Percentiles rank a stretch among this genome's conserved stretches.
Conservation (phyloP, 2,888 invertebrate genomes). For the Drosophila koepferae region DNA sequence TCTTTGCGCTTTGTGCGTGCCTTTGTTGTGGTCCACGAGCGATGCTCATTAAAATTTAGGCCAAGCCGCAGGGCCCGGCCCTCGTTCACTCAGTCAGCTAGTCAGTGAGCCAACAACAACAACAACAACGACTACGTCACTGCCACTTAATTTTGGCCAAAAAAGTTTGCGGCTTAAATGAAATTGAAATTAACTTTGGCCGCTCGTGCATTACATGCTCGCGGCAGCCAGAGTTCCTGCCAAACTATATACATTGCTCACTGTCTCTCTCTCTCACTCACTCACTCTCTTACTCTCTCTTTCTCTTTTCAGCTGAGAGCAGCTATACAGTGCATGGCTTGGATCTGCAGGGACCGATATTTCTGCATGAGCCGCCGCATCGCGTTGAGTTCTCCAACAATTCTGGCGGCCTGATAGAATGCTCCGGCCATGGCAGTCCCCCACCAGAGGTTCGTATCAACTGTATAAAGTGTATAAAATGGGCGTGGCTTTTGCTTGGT, state of each 20-base stretch:
- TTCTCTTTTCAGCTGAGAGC: constrained; percentile 59
- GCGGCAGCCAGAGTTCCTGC: constrained; percentile 19
- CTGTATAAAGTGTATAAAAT: constrained; percentile 23
- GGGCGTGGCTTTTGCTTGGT: constrained; percentile 20
- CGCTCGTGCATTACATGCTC: constrained; percentile 37
- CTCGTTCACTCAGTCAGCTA: not conserved
- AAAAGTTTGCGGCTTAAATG: constrained; percentile 55
- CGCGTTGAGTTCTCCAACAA: constrained; percentile 92
- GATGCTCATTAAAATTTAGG: constrained; percentile 79
- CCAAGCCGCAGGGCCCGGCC: constrained; percentile 57
- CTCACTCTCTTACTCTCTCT: constrained; percentile 9
- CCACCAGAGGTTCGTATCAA: constrained; percentile 87
- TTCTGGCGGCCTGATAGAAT: constrained; percentile 90
- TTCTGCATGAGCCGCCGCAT: constrained; percentile 90
- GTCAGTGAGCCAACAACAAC: constrained; percentile 10
- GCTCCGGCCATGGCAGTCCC: constrained; percentile 89
- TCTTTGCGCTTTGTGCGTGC: constrained; percentile 66
- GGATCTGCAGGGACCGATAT: constrained; percentile 90
- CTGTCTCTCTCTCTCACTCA: constrained; percentile 13
- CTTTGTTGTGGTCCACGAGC: constrained; percentile 75
- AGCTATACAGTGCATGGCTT: constrained; percentile 83
- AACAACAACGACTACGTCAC: constrained; percentile 22
- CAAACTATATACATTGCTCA: constrained; percentile 49
- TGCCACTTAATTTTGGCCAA: constrained; percentile 63
- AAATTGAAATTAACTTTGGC: constrained; percentile 80